phyloP scores from a whole-genome alignment of 2,888 invertebrate species.

The Lycia hirtaria region DNA sequence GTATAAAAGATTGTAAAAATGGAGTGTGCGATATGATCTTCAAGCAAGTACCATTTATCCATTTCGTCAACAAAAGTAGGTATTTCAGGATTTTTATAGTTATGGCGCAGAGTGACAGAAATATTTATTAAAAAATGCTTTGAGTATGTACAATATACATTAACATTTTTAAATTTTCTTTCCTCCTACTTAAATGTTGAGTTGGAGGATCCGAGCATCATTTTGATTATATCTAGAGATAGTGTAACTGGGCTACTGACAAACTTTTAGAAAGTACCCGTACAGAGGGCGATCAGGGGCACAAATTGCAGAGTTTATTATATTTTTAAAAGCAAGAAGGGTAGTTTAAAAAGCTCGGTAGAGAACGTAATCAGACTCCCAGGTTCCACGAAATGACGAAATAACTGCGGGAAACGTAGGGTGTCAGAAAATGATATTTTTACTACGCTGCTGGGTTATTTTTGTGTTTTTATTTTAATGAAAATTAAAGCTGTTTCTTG shows the following conservation, averaged over 20 bases:
- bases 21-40: too few relatives aligned
- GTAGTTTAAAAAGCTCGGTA: slow-evolving; percentile 44
- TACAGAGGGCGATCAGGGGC: slow-evolving; percentile 44
- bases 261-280: slow-evolving; percentile 23
- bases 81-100: too few relatives aligned
- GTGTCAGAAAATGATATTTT: slow-evolving; percentile 19
- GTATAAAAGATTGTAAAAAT: too few relatives aligned
- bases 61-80: too few relatives aligned
- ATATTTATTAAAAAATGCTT: too few relatives aligned
- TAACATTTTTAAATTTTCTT: too few relatives aligned
- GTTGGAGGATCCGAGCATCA: not conserved
- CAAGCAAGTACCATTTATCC: too few relatives aligned
- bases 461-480: slow-evolving; percentile 29
- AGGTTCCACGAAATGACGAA: slow-evolving; percentile 26
- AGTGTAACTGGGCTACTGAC: not conserved
- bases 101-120: too few relatives aligned
- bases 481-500: slow-evolving; percentile 46
- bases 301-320: slow-evolving; percentile 62
- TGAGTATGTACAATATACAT: too few relatives aligned
- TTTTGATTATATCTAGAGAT: not conserved
- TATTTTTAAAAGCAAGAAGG: slow-evolving; percentile 48
- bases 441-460: not conserved
- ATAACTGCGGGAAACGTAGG: slow-evolving; percentile 15
- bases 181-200: too few relatives aligned
- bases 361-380: slow-evolving; percentile 30